Evolutionary conservation across 2,797 vertebrate genomes (phyloP).

Genomic region (Rhinogobio ventralis): DNA sequence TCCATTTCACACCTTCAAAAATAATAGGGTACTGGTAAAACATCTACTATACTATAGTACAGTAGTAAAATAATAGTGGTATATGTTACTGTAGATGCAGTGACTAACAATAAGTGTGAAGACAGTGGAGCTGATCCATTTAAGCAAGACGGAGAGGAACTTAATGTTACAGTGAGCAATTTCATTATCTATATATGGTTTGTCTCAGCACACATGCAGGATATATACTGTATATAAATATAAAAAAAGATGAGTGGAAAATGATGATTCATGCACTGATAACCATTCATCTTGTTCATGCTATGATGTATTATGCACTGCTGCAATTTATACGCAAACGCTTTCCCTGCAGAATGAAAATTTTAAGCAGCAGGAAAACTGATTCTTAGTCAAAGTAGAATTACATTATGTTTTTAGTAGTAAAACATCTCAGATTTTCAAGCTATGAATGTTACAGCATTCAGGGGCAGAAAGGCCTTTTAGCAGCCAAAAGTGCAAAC

Average conservation of each 20-base stretch:
- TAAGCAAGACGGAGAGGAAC: background rate
- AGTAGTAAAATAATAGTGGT: background rate
- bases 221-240: too few relatives aligned
- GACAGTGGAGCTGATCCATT: background rate
- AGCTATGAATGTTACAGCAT: too few relatives aligned
- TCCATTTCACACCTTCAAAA: background rate
- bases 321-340: background rate
- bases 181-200: background rate
- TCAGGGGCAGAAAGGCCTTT: background rate
- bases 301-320: background rate
- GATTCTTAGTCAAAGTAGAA: background rate
- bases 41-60: background rate
- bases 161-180: slow-evolving; percentile 21
- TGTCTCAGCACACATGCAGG: background rate
- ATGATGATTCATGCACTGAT: slow-evolving; percentile 10
- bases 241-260: slow-evolving; percentile 19
- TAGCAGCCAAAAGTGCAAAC: background rate
- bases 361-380: background rate
- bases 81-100: background rate
- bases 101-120: background rate
- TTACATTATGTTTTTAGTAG: background rate
- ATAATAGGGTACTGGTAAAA: background rate
- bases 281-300: background rate
- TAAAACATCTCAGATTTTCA: background rate
- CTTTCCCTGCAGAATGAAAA: background rate